Conservation (phyloP, 2,113 vertebrate species). For the Aspidoscelis tigris region DNA sequence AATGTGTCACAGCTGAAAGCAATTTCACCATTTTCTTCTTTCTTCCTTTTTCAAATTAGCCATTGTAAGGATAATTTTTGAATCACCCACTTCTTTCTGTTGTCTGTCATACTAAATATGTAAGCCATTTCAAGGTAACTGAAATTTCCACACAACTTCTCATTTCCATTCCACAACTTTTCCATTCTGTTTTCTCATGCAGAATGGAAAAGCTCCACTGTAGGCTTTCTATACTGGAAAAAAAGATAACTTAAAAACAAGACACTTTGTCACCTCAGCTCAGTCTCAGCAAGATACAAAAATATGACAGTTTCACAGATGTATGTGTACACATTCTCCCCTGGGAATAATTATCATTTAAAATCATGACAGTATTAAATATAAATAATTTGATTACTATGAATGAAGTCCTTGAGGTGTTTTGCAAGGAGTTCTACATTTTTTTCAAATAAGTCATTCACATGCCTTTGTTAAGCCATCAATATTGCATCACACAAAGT, state of each 20-base stretch:
- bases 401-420: neutral
- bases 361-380: conserved; percentile 50
- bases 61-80: conserved; percentile 50
- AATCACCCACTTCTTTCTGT: conserved; percentile 57
- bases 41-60: conserved; percentile 35
- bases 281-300: conserved; percentile 56
- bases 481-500: neutral
- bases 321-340: conserved; percentile 50
- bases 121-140: conserved; percentile 37
- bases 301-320: conserved; percentile 49
- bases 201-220: conserved; percentile 7
- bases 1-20: conserved; percentile 38
- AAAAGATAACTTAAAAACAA: conserved; percentile 51
- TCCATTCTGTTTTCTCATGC: conserved; percentile 35
- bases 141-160: conserved; percentile 37
- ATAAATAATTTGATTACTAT: neutral
- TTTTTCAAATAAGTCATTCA: neutral
- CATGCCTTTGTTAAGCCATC: neutral
- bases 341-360: conserved; percentile 50
- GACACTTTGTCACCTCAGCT: conserved; percentile 49
- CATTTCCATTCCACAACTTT: too few species aligned
- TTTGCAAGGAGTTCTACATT: neutral
- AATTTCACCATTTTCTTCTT: conserved; percentile 43
- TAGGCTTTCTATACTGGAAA: conserved; percentile 21
- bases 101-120: conserved; percentile 39